Base-by-base conservation (phyloP, 2,888 invertebrate species). In the Sussaba pulchella region DNA sequence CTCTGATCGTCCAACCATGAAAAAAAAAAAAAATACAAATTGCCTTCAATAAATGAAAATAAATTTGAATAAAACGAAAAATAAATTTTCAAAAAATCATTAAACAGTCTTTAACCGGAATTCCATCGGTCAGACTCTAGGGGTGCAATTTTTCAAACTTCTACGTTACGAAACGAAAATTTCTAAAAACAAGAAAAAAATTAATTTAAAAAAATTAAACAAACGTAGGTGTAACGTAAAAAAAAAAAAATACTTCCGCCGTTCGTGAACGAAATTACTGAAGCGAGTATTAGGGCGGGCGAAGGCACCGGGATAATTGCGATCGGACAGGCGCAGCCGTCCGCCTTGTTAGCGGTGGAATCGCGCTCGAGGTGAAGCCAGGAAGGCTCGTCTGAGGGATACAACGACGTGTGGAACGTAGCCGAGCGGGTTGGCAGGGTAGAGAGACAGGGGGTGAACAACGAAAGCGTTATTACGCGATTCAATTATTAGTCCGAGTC, bases 381-480 rank as follows among this genome's bases (percentile, higher is more conserved):
- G 47, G 63, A 61, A 36, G 24, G 2, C 31, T 31, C 31, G 24
- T 24, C 52, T n/a, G 61, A 61, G 39, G 17, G 26, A 26, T 24
- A 36, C 36, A 59, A 36, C 31, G 31, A 57, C 14, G 31, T 24
- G 21, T 57, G 19, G 57, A 41, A 10, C 31, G 26, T 43, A 67
- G 17, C n/a, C n/a, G 26, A 10, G 45, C 24, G 14, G 6, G 31
- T 31, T 2, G 2, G 31, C 6, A 31, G 6, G 31, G 6, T 31
- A 10, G 17, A 19, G 17, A 36, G 41, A 61, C 67, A 64, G 59
- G 14, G 14, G 64, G 70, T 70, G 57, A 63, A 74, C 74, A 57
- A 43, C 69, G 61, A 69, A 63, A 78, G 82, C 83, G 82, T 87
- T 87, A 85, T 86, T 88, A 83, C 77, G 82, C 77, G 84, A 87